Evolutionary conservation across 2,797 vertebrate genomes (phyloP), one percentile per base, ranked within the genome.

Genomic region (Columba guinea): DNA sequence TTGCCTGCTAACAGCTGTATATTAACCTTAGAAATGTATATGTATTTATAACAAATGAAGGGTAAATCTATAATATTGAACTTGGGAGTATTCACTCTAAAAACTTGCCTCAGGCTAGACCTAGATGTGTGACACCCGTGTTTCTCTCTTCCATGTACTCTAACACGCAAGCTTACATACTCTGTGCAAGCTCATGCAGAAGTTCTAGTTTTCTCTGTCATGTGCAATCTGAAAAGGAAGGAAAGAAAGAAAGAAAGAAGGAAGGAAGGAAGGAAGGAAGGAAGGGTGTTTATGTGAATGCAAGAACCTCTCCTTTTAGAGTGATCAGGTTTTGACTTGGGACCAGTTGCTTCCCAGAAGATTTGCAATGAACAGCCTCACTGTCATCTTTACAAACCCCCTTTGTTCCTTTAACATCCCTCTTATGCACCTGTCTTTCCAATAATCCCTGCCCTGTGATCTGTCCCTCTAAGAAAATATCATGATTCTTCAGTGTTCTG

Each of bases 71-170:
- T 20, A 44, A 32, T 35, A 70, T 9, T 53, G 56, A 74, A 30
- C 5, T 27, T 58, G 24, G 13, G 14, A 64, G 6, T 15, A 41
- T 46, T 88, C 19, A 16, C 17, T 82, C 22, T 15, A 34, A 65
- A 69, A 64, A 6, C 6, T 4, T 88, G 35, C 14, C 17, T 67
- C 26, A 34, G 17, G 5, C 6, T n/a, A 70, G 41, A 56, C 20
- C 20, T 17, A 60, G 13, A 4, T 53, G 5, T 65, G 19, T 46
- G 21, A 3, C 28, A 46, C 2, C 17, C 2, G 1, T 39, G 22
- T 39, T 78, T 53, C 48, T 58, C 30, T 62, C 52, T 70, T 60
- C 35, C 12, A 3, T 59, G 27, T 77, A 13, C 7, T 83, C 12
- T 44, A 64, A 27, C 6, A 32, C 26, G n/a, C 22, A 51, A 11